These are phyloP conservation scores for Thomomys bottae DNA, from an alignment of 2,113 vertebrate genomes.

Conservation along the genomic window DNA sequence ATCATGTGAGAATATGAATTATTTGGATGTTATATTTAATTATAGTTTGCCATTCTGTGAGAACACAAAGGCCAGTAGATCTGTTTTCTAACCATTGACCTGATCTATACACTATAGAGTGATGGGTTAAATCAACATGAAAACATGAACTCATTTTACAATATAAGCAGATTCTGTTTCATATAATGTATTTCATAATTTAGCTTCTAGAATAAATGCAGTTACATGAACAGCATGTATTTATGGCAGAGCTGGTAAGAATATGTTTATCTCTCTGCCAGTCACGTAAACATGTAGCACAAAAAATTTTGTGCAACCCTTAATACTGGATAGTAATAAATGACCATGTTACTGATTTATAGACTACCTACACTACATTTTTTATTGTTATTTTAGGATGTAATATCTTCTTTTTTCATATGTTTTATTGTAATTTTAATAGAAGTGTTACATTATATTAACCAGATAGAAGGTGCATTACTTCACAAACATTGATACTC, in stretches of 20 bases:
- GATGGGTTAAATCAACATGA: neutral
- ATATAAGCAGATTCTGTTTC: neutral
- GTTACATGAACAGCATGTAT: slow-evolving; percentile 16
- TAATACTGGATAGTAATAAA: neutral
- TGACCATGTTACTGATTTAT: too few relatives aligned
- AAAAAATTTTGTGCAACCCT: neutral
- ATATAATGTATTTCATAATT: neutral
- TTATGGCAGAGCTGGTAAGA: neutral
- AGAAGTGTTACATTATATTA: too few relatives aligned
- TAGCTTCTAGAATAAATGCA: slow-evolving; percentile 24
- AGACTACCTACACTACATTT: neutral
- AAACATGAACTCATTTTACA: neutral
- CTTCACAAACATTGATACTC: too few relatives aligned
- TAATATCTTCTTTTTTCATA: neutral
- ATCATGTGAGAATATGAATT: neutral
- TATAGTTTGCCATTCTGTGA: neutral
- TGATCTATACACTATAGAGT: neutral
- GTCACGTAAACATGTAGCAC: neutral
- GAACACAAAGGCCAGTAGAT: neutral
- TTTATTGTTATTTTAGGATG: neutral
- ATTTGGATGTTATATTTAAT: neutral
- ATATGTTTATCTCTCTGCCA: neutral
- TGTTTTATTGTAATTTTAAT: too few relatives aligned
- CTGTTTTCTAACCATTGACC: neutral
- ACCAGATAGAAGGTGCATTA: too few relatives aligned